Evolutionary conservation across 2,797 vertebrate genomes (phyloP), one percentile per base, ranked within the genome.

Genomic region (Hydrophis major): DNA sequence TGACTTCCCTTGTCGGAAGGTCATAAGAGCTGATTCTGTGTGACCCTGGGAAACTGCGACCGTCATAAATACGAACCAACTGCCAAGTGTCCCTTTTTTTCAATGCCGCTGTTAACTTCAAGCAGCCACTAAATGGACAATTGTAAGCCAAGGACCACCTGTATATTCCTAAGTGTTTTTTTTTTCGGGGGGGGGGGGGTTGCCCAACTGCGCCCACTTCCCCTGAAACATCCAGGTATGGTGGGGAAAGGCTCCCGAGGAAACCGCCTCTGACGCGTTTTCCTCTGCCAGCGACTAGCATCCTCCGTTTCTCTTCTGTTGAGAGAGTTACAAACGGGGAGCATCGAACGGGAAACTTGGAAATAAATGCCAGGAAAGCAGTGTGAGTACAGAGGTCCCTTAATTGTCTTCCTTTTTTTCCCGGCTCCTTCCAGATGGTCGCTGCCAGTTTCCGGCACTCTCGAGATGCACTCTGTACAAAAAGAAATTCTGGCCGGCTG

Each of bases 261-360:
- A 83, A 78, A 42, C 13, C 25, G 11, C 7, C 63, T 37, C 4
- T 0, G 0, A 27, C 6, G 13, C 50, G 61, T 3, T 11, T 87
- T 16, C 10, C 20, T 13, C 20, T 25, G 55, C 28, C 22, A 91
- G 22, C 25, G 25, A 61, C 22, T 12, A 18, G 14, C 14, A 14
- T 18, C n/a, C 16, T 74, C 14, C n/a, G 2, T 18, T 47, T 25
- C 74, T 47, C 74, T 25, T 83, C 37, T 5, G 8, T 25, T 22
- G 20, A 12, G 74, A 83, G n/a, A 7, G 74, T 83, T 47, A 47
- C 22, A 83, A 83, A 83, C 3, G 37, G 28, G 78, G 88, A 90
- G 93, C 20, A 92, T 57, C 90, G 4, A 47, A 95, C 87, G 95
- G 90, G 22, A n/a, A 27, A 22, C 83, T 94, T 92, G 91, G 92